Evolutionary conservation across 2,797 vertebrate species (phyloP), one percentile per base, ranked within the genome.

Genomic region (Uromys caudimaculatus): DNA sequence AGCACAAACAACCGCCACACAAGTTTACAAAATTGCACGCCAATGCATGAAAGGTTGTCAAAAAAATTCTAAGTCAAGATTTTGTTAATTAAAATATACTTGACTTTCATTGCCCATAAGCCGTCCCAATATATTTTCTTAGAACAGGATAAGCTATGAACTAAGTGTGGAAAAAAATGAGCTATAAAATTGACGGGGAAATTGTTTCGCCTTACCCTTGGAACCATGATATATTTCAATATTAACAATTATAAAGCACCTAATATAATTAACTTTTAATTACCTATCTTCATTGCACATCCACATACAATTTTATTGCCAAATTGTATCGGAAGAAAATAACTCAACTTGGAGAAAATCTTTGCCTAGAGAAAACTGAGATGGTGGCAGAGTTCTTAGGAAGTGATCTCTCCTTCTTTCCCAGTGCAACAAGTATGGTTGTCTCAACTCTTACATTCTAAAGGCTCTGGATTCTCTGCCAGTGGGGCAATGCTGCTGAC

Each of bases 101-200:
- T 90, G 62, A 7, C 81, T 83, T 56, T 87, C 90, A 82, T 73
- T 92, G 56, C 23, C 64, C 54, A 67, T 85, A 94, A 85, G 16
- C 38, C 44, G 93, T 62, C n/a, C 64, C 73, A 52, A 75, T 75
- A 62, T 95, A 79, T 87, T 79, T 96, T 92, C 94, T 23, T 90
- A 41, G 17, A 96, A 67, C n/a, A 8, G 81, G 10, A 24, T 93
- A 89, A 95, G 60, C 21, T 77, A 58, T 85, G 41, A 95, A 91
- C 38, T 86, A 89, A 92, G 52, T 8, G 76, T 89, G 96, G n/a
- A 10, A 97, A 83, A 97, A 91, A 95, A 64, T 95, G 83, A 97
- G 97, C 93, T 97, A 44, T 85, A 97, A 97, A 90, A 94, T 97
- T 91, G 69, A 97, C 64, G 93, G 23, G 89, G 91, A 98, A 93